phyloP scores from a whole-genome alignment of 2,113 vertebrate genomes.

The Megalops atlanticus region DNA sequence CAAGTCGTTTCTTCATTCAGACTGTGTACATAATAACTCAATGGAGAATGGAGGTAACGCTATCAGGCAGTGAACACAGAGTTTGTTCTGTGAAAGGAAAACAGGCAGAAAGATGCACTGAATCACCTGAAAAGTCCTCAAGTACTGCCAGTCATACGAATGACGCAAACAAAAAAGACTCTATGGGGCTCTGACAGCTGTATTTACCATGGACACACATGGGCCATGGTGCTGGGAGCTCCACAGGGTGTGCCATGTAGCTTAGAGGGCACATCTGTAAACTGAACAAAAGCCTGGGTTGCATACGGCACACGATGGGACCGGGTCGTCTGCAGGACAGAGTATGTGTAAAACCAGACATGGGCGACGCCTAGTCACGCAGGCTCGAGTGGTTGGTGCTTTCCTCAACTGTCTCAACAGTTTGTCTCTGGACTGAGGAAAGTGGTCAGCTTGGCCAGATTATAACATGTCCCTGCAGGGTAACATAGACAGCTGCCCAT shows the following conservation, averaged over 20 bases:
- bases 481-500: background rate
- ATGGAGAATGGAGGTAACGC: background rate
- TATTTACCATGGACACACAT: background rate
- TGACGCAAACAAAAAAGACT: background rate
- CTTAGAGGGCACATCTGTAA: background rate
- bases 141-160: background rate
- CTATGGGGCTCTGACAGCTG: background rate
- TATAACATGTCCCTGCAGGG: too few species aligned
- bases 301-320: background rate
- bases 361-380: too few species aligned
- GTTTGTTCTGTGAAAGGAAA: background rate
- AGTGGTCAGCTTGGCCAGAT: too few species aligned
- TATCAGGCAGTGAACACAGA: background rate
- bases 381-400: too few species aligned
- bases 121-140: too few species aligned
- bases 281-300: background rate
- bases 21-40: background rate
- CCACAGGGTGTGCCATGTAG: background rate
- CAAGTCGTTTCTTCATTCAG: background rate
- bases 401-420: too few species aligned
- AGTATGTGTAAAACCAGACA: too few species aligned
- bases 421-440: too few species aligned
- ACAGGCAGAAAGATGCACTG: background rate
- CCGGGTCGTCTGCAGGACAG: background rate
- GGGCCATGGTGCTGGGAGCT: background rate